Percentiles rank a stretch among this genome's conserved stretches.
Conservation (phyloP, 2,888 invertebrate species). For the Leptinotarsa tumamoca region DNA sequence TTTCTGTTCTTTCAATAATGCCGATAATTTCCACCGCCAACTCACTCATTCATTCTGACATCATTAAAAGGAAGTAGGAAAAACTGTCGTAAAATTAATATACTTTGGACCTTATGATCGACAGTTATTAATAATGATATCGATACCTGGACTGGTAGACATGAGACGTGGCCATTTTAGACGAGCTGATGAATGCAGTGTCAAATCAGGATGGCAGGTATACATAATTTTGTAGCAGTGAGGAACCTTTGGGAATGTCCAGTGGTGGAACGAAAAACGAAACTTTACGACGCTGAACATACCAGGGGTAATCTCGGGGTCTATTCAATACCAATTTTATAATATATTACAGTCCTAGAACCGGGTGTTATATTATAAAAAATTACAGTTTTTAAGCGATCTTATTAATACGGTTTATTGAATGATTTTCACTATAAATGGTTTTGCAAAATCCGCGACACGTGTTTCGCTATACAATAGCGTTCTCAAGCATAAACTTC, state of each 20-base stretch:
- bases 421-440: too few relatives aligned
- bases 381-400: too few relatives aligned
- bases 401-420: too few relatives aligned
- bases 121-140: conserved; percentile 65
- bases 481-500: too few relatives aligned
- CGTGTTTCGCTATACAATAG: too few relatives aligned
- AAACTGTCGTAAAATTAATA: conserved; percentile 41
- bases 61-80: conserved; percentile 38
- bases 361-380: too few relatives aligned
- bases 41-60: conserved; percentile 39
- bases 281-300: neutral
- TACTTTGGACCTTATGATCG: conserved; percentile 51
- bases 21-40: conserved; percentile 19
- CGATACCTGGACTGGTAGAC: conserved; percentile 56
- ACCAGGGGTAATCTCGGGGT: too few relatives aligned
- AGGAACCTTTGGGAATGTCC: conserved; percentile 42
- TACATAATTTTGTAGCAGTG: conserved; percentile 53
- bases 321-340: too few relatives aligned
- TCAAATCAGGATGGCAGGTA: conserved; percentile 57
- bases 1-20: conserved; percentile 18
- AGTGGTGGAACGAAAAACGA: conserved; percentile 19
- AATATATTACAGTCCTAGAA: too few relatives aligned
- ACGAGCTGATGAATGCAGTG: conserved; percentile 61
- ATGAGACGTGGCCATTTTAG: conserved; percentile 56
- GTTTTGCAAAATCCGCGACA: too few relatives aligned